Evolutionary conservation across 2,113 vertebrate genomes (phyloP), one percentile per base, ranked within the genome.

Genomic region (Gavia stellata): DNA sequence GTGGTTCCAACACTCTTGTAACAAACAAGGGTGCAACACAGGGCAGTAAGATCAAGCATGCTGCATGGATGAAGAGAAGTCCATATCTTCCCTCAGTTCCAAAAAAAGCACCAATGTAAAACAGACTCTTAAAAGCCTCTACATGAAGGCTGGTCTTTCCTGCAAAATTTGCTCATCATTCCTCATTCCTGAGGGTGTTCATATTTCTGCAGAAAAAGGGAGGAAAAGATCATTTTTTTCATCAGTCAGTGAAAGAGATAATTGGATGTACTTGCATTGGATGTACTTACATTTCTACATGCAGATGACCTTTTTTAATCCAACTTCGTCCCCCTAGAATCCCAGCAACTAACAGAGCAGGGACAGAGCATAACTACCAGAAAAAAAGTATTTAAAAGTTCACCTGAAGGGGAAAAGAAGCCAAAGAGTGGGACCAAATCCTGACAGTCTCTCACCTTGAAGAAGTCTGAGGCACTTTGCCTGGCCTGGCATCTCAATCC

Each of bases 71-170:
- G 26, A 86, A 85, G 17, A 50, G 12, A 52, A 58, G 34, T 10
- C 28, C 0, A 0, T 25, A 15, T 14, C 15, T 55, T 63, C 47
- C 34, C 23, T 63, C 16, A 6, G 14, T 42, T 63, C 8, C 67
- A 62, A 31, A 23, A 73, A 80, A 74, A 50, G 4, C 5, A 55
- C 17, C 20, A 25, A 3, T 9, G 7, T 9, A 33, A 86, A 29
- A 14, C 4, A 68, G 24, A 19, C 13, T 65, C 26, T 68, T 79
- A 77, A 61, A 90, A 73, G 25, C 3, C 20, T 66, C 8, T 25
- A n/a, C 4, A 5, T 24, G 31, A 42, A 83, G 19, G 12, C 14
- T 68, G 13, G 6, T 17, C 19, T 85, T 62, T 56, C 9, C 52
- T 75, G 26, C 0, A 6, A 89, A 86, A 81, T 72, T 80, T 45